Evolutionary conservation across 2,888 invertebrate genomes (phyloP), one percentile per base, ranked within the genome.

Genomic region (Drosophila pseudotalamancana): DNA sequence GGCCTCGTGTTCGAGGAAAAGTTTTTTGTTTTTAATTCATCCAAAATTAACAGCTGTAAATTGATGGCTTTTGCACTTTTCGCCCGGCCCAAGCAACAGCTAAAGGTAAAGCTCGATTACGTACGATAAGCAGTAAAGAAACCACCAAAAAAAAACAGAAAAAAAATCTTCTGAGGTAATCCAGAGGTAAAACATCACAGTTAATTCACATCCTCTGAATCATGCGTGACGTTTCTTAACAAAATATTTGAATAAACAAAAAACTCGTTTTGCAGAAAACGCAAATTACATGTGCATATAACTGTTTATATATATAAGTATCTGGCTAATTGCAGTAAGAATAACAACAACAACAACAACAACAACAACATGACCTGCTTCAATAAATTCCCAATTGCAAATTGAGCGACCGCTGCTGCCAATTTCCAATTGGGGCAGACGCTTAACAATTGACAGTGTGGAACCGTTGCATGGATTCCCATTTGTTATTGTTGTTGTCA

Each of bases 321-420:
- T 40, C 53, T 76, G 40, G 55, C 45, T 62, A 70, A 80, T 54
- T 76, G 65, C 60, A 65, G 68, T 67, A 62, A 78, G 57, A 78
- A 77, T 71, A 55, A 51, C 43, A 42, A 19, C 18, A 18, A 32
- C 45, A 46, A 19, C 43, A 34, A 42, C 12, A 51, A 27, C n/a
- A 45, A 2, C 29, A 61, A 29, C 62, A 50, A 29, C 66, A 67
- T 87, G 87, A 87, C 87, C 85, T 81, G 85, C 85, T 85, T 75
- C 66, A 81, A 69, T 87, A 68, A 59, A 64, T 70, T 21, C 46
- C 46, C 45, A 46, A 46, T 46, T 43, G 43, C 46, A 23, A 45
- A 60, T 57, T 68, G 45, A 64, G n/a, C 40, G 14, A 14, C 6
- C 12, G 11, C 11, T 19, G 18, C 57, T 57, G 59, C 39, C 56